Evolutionary conservation across 2,113 vertebrate genomes (phyloP), one percentile per base, ranked within the genome.

Genomic region (Phodopus roborovskii): DNA sequence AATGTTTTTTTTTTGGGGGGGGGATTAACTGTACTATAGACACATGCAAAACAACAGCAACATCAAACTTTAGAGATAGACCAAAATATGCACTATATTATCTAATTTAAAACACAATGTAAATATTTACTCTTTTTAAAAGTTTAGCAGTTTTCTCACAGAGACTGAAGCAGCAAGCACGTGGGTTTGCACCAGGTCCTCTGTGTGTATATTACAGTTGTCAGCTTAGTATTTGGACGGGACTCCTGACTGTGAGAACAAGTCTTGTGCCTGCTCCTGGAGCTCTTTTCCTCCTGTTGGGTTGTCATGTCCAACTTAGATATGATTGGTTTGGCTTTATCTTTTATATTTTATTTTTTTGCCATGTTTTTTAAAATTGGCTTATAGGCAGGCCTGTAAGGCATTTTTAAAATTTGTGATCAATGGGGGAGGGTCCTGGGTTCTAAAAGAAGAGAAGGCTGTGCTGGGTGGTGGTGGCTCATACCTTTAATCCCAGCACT

Each of bases 1-100:
- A 86, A 96, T 90, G n/a, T 19, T 78, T 42, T 88, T 71, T 48
- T 90, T 56, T 79, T 39, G 17, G 75, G 73, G 92, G 17, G 75
- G 73, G 92, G 89, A 89, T 4, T 66, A 33, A 39, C 50, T 28
- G 36, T 77, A 10, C n/a, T 56, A 71, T n/a, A 28, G 89, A 62
- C 20, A 60, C 48, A 58, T 17, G 7, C 90, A 58, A 94, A 85
- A 73, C 24, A 95, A 77, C 5, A 89, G 30, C 79, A 56, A 64
- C 20, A 68, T 33, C 45, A 88, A 53, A 88, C 17, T 77, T 3
- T 13, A 81, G 73, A 77, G 64, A 85, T 0, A 58, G 50, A 50
- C 0, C 33, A n/a, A 9, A 33, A 19, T 36, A 26, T 16, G 0
- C 22, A 30, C 13, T 30, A 11, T 0, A 30, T 8, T 81, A 75